These are phyloP conservation scores for Myopa tessellatipennis DNA, from an alignment of 2,888 invertebrate genomes.

Conservation along the genomic window DNA sequence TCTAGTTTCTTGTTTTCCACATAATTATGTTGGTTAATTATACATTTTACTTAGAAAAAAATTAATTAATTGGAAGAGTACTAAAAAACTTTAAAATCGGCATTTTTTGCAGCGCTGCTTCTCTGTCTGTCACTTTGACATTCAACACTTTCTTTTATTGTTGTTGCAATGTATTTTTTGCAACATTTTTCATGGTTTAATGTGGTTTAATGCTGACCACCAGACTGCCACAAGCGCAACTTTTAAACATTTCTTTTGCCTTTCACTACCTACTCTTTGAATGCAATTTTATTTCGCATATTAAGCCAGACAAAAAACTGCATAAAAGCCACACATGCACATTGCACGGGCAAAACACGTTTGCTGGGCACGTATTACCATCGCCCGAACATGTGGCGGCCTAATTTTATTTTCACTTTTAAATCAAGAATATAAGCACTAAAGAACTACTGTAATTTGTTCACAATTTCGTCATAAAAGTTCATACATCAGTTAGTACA, in stretches of 20 bases:
- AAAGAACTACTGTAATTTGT: not conserved
- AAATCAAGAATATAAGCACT: slow-evolving; percentile 25
- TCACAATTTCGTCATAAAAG: not conserved
- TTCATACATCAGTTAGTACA: slow-evolving; percentile 12
- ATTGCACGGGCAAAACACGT: slow-evolving; percentile 34
- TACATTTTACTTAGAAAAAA: too few species aligned
- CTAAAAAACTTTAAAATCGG: not conserved
- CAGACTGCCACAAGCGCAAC: not conserved
- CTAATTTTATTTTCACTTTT: slow-evolving; percentile 41
- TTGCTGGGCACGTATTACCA: slow-evolving; percentile 24
- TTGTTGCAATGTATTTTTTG: not conserved
- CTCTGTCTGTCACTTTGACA: slow-evolving; percentile 28
- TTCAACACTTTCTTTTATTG: slow-evolving; percentile 28
- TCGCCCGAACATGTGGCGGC: slow-evolving; percentile 43
- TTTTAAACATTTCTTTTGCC: not conserved
- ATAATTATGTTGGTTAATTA: too few species aligned
- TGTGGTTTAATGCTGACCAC: not conserved
- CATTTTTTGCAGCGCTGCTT: slow-evolving; percentile 2
- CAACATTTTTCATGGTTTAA: not conserved
- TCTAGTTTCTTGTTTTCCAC: too few species aligned
- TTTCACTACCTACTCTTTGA: not conserved
- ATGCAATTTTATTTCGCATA: not conserved
- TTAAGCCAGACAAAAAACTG: slow-evolving; percentile 7
- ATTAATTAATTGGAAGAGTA: too few species aligned
- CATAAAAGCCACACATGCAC: slow-evolving; percentile 16